A percentile compares a stretch with the other conserved stretches of the same genome.
Evolutionary conservation across 1,140 invertebrate species (phyloP).

Genomic region (Atta cephalotes): DNA sequence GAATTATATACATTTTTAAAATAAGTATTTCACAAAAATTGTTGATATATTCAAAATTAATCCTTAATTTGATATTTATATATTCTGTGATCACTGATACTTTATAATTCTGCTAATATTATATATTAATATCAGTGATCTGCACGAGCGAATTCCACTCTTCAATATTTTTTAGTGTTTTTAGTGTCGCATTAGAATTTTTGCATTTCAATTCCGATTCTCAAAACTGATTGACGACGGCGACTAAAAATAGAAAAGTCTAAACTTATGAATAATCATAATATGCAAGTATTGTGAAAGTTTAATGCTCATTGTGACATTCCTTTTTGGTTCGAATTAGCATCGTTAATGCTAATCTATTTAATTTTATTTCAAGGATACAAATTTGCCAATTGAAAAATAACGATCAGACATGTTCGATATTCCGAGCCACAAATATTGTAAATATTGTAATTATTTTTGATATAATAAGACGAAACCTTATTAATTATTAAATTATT

Average conservation of each 20-base stretch:
- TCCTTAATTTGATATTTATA: not conserved
- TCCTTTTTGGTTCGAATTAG: slow-evolving; percentile 31
- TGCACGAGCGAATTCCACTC: not conserved
- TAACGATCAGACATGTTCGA: no score
- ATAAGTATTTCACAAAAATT: not conserved
- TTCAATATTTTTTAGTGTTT: not conserved
- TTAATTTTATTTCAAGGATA: not conserved
- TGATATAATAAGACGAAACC: no score
- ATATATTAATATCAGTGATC: not conserved
- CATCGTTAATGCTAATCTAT: not conserved
- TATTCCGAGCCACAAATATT: no score
- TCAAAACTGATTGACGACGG: not conserved
- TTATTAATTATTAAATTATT: no score
- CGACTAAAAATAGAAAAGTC: not conserved
- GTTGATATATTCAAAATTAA: not conserved
- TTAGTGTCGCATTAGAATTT: slow-evolving; percentile 15
- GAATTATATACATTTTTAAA: not conserved
- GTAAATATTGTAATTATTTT: no score
- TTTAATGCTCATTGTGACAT: not conserved
- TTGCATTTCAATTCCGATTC: not conserved
- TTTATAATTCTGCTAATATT: not conserved
- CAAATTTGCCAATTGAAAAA: not conserved
- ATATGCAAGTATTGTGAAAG: not conserved
- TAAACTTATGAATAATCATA: slow-evolving; percentile 32
- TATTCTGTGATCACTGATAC: not conserved